Evolutionary conservation across 1,140 invertebrate species (phyloP).

Genomic region (Panagrolaimus sp.): DNA sequence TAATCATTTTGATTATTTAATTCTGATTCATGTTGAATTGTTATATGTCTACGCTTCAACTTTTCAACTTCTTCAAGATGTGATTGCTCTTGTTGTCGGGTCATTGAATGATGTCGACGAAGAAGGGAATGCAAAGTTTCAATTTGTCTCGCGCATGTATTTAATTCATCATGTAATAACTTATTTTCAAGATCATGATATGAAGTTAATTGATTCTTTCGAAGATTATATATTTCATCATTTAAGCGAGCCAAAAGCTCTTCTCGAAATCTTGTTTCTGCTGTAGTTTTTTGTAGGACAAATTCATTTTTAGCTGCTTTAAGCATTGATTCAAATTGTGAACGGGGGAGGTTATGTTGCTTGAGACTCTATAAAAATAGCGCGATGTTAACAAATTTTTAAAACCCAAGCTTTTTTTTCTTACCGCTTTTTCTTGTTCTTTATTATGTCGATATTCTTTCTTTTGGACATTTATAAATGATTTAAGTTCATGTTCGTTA

Average conservation of each 20-base stretch:
- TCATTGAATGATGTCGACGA: constrained; percentile 87
- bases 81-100: constrained; percentile 78
- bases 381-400: too few species aligned
- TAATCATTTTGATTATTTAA: constrained; percentile 91
- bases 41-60: constrained; percentile 63
- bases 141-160: constrained; percentile 84
- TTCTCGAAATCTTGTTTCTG: constrained; percentile 76
- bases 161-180: constrained; percentile 82
- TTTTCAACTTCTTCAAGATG: constrained; percentile 33
- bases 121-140: constrained; percentile 92
- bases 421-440: constrained; percentile 75
- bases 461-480: constrained; percentile 83
- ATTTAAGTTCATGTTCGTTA: constrained; percentile 83
- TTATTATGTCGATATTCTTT: constrained; percentile 96
- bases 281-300: constrained; percentile 80
- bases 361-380: constrained; percentile 45
- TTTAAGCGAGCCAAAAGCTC: constrained; percentile 85
- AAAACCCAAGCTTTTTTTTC: constrained; percentile 16
- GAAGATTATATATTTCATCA: constrained; percentile 83
- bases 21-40: constrained; percentile 83
- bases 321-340: constrained; percentile 34
- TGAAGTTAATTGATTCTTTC: constrained; percentile 78
- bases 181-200: constrained; percentile 85
- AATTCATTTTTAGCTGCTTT: constrained; percentile 74
- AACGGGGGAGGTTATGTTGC: constrained; percentile 34